Evolutionary conservation across 2,888 invertebrate species (phyloP).

Genomic region (Drosophila infuscata): DNA sequence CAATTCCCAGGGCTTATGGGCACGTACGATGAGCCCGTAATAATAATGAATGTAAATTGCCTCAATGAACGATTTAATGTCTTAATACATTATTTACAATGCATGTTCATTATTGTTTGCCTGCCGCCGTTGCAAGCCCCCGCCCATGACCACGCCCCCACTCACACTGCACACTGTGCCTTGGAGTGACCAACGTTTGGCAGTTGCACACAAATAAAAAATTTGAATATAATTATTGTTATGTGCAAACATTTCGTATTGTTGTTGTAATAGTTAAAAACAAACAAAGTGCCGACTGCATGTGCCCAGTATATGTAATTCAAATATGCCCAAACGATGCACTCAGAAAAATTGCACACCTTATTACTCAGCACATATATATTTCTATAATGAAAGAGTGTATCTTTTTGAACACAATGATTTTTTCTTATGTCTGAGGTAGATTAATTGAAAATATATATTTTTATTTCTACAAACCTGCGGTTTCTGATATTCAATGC

Average conservation of each 20-base stretch:
- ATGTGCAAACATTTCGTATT: conserved; percentile 26
- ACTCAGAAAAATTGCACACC: not conserved
- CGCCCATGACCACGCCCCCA: conserved; percentile 38
- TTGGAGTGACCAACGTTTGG: conserved; percentile 39
- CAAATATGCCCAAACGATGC: not conserved
- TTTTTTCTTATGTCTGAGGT: not conserved
- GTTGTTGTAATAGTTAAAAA: conserved; percentile 6
- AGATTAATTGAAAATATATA: too few species aligned
- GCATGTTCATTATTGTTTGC: conserved; percentile 55
- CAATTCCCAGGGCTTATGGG: conserved; percentile 83
- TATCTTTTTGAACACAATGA: not conserved
- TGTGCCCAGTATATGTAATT: conserved; percentile 59
- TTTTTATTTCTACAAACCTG: not conserved
- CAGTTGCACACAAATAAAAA: conserved; percentile 45
- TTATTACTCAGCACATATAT: not conserved
- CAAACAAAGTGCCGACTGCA: conserved; percentile 64
- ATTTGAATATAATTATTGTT: conserved; percentile 67
- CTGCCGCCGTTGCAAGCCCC: conserved; percentile 30
- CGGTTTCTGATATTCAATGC: not conserved
- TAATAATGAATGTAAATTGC: conserved; percentile 82
- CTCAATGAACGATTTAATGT: conserved; percentile 82
- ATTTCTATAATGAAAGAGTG: not conserved
- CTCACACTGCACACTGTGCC: conserved; percentile 30
- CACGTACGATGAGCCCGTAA: conserved; percentile 78
- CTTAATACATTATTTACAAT: conserved; percentile 79